Percentiles rank a stretch among this genome's conserved stretches.
Conservation (phyloP, 2,888 invertebrate genomes). For the Eustalomyia histrio region DNA sequence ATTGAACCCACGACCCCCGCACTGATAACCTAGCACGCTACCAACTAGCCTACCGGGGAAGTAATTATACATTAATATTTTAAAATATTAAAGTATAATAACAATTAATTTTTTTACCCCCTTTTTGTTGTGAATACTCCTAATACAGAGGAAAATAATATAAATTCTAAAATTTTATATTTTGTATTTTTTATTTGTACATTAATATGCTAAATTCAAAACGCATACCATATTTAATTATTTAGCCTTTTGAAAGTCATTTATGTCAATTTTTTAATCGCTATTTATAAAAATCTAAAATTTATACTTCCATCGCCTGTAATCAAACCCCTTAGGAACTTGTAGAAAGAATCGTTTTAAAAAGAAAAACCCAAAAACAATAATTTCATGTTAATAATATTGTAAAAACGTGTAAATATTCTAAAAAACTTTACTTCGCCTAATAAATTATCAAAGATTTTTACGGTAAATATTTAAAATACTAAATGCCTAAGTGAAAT, state of each 20-base stretch:
- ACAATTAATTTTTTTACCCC: too few species aligned
- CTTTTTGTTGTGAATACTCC: background rate
- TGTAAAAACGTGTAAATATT: slow-evolving; percentile 8
- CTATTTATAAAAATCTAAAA: slow-evolving; percentile 13
- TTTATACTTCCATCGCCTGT: slow-evolving; percentile 4
- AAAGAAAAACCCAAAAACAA: slow-evolving; percentile 7
- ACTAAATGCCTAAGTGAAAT: background rate
- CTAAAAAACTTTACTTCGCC: slow-evolving; percentile 16
- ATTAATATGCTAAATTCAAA: slow-evolving; percentile 11
- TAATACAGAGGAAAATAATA: background rate
- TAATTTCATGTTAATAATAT: slow-evolving; percentile 17
- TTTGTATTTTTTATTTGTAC: background rate
- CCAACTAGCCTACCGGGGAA: too few species aligned
- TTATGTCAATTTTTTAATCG: slow-evolving; percentile 22
- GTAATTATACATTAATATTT: too few species aligned
- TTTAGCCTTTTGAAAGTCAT: slow-evolving; percentile 29
- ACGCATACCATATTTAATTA: slow-evolving; percentile 22
- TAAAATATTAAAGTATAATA: too few species aligned
- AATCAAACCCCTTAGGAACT: background rate
- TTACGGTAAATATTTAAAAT: background rate
- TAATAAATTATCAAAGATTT: slow-evolving; percentile 7
- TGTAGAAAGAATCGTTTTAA: background rate
- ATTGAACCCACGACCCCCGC: too few species aligned
- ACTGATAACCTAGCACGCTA: too few species aligned
- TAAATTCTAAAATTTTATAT: slow-evolving; percentile 12